These are phyloP conservation scores for Lates japonicus DNA, from an alignment of 2,797 vertebrate genomes.

Conservation along the genomic window DNA sequence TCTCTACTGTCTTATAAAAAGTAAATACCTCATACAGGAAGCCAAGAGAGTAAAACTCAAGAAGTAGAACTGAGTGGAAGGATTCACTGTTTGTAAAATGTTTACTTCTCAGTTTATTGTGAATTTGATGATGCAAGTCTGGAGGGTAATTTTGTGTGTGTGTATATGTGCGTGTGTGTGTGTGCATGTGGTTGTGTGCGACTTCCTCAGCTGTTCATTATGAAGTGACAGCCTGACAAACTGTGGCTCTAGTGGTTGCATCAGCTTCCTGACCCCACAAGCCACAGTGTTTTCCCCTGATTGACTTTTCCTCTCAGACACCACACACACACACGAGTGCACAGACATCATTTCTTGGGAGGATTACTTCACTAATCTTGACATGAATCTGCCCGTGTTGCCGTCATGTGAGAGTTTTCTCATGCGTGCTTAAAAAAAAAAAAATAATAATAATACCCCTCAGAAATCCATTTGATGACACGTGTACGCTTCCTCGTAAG, in stretches of 20 bases:
- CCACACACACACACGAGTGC: constrained; percentile 49
- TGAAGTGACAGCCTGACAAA: constrained; percentile 80
- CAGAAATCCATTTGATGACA: constrained; percentile 64
- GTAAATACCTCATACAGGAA: constrained; percentile 24
- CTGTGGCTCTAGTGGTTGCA: constrained; percentile 73
- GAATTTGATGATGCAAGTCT: constrained; percentile 25
- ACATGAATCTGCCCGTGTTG: constrained; percentile 25
- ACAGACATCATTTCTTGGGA: constrained; percentile 44
- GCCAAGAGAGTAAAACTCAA: neutral
- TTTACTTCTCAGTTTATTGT: neutral
- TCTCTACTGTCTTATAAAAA: constrained; percentile 9
- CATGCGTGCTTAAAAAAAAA: neutral
- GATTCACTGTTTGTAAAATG: constrained; percentile 23
- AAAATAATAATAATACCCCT: neutral
- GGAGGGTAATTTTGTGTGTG: constrained; percentile 1
- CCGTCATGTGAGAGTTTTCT: neutral
- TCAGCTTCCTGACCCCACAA: constrained; percentile 78
- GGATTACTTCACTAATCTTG: constrained; percentile 38
- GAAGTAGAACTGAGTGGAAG: constrained; percentile 19
- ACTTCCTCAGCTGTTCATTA: constrained; percentile 77
- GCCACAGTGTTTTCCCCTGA: constrained; percentile 72
- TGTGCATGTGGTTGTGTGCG: constrained; percentile 39
- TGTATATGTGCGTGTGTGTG: constrained; percentile 21
- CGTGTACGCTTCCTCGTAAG: constrained; percentile 25
- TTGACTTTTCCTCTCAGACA: constrained; percentile 71